Conservation (phyloP, 2,797 vertebrate species). For the Bucorvus abyssinicus region DNA sequence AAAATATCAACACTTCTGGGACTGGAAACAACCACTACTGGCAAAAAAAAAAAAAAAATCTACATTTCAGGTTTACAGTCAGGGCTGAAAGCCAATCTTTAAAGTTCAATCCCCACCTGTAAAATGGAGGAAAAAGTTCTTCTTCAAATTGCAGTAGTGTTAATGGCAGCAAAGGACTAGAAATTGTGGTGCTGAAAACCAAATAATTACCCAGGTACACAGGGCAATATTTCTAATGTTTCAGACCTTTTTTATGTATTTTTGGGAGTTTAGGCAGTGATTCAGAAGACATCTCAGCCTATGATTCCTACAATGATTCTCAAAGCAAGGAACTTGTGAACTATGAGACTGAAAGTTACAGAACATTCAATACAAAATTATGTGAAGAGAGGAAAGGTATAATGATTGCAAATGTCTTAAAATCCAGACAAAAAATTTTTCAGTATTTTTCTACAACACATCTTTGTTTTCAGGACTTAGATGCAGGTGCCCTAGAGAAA, state of each 20-base stretch:
- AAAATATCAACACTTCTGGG: neutral
- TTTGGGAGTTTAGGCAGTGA: constrained; percentile 49
- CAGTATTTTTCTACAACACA: neutral
- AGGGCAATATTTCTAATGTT: neutral
- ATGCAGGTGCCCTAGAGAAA: constrained; percentile 19
- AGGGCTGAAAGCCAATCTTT: neutral
- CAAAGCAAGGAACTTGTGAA: neutral
- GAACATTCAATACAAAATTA: neutral
- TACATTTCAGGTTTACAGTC: neutral
- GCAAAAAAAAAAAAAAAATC: too few species aligned
- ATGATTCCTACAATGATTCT: neutral
- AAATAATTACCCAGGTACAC: neutral
- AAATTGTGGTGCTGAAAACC: neutral
- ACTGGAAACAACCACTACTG: neutral
- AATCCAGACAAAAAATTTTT: neutral
- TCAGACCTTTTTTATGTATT: neutral
- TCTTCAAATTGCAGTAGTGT: neutral
- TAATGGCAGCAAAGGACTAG: neutral
- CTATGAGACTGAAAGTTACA: neutral
- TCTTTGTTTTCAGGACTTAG: constrained; percentile 44
- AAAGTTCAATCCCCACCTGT: neutral
- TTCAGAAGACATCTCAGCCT: constrained; percentile 30
- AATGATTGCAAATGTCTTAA: neutral
- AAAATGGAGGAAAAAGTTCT: neutral
- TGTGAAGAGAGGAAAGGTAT: constrained; percentile 36